Base-by-base conservation (phyloP, 2,888 invertebrate species). In the Drosophila pseudotalamancana region DNA sequence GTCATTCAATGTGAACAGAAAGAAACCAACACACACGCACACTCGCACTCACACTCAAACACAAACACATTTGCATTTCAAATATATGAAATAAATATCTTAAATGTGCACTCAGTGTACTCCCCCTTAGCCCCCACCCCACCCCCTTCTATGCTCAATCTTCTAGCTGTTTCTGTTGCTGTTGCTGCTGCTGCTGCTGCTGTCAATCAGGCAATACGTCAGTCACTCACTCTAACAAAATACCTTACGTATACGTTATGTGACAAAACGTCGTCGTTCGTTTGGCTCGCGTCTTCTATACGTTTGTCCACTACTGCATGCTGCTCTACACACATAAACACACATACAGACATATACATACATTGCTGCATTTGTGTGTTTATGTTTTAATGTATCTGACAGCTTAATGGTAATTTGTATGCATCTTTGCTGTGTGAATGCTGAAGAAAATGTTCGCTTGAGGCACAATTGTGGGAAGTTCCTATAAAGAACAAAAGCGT, bases 141-240 rank as follows among this genome's bases (percentile, higher is more conserved):
- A 14, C 4, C 6, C 16, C 27, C 14, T 23, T 34, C 45, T 21
- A 42, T 29, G 43, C 34, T 14, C 35, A 39, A 21, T 39, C 32
- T 59, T 32, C 53, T 51, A 21, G 35, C 70, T 45, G 70, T 55
- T n/a, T n/a, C n/a, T n/a, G n/a, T n/a, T n/a, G n/a, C n/a, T n/a
- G n/a, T n/a, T n/a, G n/a, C n/a, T n/a, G n/a, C n/a, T n/a, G n/a
- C n/a, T n/a, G n/a, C n/a, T 76, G 87, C 60, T 66, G 84, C 84
- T 84, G 83, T 84, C 83, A 84, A 88, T 84, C 88, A 86, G 87
- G 51, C 84, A 86, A 87, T 84, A 75, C 64, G 88, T 83, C 83
- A 83, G 72, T 88, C 83, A 67, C 32, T 84, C 87, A 85, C 59
- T 82, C 67, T 43, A 31, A 37, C 57, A 71, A 54, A 62, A 75